Base-by-base conservation (phyloP, 2,797 vertebrate genomes). In the Myotis findleyi region DNA sequence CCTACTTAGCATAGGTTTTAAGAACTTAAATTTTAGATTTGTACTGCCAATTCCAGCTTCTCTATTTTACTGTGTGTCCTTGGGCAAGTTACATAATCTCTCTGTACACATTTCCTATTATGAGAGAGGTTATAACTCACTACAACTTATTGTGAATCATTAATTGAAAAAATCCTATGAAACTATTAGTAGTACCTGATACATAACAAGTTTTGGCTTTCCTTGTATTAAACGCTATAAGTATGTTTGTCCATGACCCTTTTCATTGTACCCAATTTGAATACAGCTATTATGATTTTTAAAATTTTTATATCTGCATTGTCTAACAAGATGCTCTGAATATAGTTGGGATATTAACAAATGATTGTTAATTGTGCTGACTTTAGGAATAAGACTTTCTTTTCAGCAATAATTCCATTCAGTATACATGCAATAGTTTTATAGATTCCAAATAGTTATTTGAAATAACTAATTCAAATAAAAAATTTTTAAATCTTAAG, bases 401-500 rank as follows among this genome's bases (percentile, higher is more conserved):
- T 76, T 96, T 76, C 12, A 91, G 33, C 33, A 87, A 44, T 49
- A 90, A 5, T 4, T 87, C 12, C n/a, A 94, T 76, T 87, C 30
- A 66, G 20, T 82, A 64, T 66, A 89, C 1, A 95, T 66, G 6
- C 85, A 86, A 87, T 33, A 4, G 8, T 44, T 91, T 89, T 23
- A 72, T 25, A 76, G 21, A 75, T 94, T 93, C 64, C 25, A 94
- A 94, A 79, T 57, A 84, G 41, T 44, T 44, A 44, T 44, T 44
- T 44, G 41, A 64, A 77, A 41, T 62, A 79, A 73, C 11, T 16
- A 41, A 62, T 95, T 94, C 27, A 92, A 12, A 80, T n/a, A 75
- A n/a, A 73, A 96, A 92, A 79, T 72, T 18, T 9, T 86, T 62
- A 96, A 91, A 87, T 72, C 71, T 62, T 87, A 62, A 62, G 20